phyloP scores from a whole-genome alignment of 1,140 invertebrate species.

The Drosophila murphyi region DNA sequence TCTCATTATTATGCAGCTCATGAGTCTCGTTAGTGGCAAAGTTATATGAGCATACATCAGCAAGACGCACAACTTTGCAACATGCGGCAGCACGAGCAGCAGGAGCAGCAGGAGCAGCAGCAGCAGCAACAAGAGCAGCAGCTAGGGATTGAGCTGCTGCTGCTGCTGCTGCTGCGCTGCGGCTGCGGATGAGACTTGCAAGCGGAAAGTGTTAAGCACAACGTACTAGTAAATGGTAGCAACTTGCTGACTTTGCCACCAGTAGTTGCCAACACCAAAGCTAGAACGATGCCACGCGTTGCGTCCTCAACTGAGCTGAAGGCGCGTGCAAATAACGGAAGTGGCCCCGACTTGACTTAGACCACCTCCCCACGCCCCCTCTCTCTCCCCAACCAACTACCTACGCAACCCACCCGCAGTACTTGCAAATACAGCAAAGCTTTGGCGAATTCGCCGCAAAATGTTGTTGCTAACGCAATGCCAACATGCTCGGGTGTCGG shows the following conservation, averaged over 20 bases:
- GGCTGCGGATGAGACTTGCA: conserved; percentile 42
- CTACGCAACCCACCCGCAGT: not conserved
- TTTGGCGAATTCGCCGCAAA: conserved; percentile 68
- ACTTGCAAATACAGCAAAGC: conserved; percentile 13
- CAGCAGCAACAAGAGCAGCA: too few species aligned
- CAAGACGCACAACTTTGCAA: conserved; percentile 75
- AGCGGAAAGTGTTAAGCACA: conserved; percentile 78
- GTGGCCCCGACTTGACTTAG: conserved; percentile 40
- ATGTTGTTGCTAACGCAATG: conserved; percentile 38
- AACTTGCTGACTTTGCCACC: conserved; percentile 43
- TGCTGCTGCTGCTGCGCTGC: not conserved
- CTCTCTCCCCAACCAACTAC: not conserved
- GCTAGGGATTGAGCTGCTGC: not conserved
- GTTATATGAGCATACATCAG: conserved; percentile 82
- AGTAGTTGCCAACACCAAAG: conserved; percentile 16
- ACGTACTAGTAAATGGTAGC: conserved; percentile 69
- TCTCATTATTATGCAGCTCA: conserved; percentile 79
- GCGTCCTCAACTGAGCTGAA: conserved; percentile 21
- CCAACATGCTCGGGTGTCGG: conserved; percentile 27
- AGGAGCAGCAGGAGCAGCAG: too few species aligned
- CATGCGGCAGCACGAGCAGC: conserved; percentile 37
- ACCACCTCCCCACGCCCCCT: not conserved
- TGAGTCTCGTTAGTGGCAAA: conserved; percentile 81
- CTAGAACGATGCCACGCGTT: not conserved
- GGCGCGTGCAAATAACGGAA: conserved; percentile 36